Percentiles rank a stretch among this genome's conserved stretches.
These are phyloP conservation scores for Grammomys dolichurus DNA, from an alignment of 2,113 vertebrate species.

Conservation along the genomic window DNA sequence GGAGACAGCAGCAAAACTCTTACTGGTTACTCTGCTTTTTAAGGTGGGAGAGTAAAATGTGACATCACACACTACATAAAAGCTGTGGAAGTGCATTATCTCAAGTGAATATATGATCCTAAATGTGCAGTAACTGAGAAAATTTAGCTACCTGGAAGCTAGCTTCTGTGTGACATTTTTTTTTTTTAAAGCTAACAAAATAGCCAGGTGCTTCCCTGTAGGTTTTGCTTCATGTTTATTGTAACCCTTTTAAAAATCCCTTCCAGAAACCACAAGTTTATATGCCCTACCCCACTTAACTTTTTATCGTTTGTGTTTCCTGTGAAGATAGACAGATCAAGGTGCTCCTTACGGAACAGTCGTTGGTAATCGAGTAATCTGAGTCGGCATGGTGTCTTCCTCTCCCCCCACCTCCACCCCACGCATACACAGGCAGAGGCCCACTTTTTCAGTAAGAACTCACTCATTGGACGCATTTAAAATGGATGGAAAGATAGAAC, in stretches of 20 bases:
- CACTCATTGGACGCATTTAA: conserved; percentile 45
- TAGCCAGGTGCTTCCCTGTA: neutral
- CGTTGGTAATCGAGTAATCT: conserved; percentile 57
- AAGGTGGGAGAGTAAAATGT: neutral
- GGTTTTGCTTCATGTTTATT: conserved; percentile 47
- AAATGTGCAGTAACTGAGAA: conserved; percentile 7
- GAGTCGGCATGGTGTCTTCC: neutral
- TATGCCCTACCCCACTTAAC: neutral
- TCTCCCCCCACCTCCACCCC: neutral
- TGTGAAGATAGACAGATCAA: conserved; percentile 10
- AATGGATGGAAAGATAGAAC: conserved; percentile 31
- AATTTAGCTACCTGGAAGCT: conserved; percentile 15
- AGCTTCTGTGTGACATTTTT: conserved; percentile 19
- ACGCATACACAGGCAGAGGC: neutral
- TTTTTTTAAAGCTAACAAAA: conserved; percentile 41
- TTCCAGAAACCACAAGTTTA: conserved; percentile 65
- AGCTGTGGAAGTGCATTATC: conserved; percentile 22
- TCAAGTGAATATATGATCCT: conserved; percentile 50
- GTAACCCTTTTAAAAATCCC: conserved; percentile 64
- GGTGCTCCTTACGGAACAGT: conserved; percentile 66
- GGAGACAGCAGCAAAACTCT: neutral
- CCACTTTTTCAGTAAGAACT: conserved; percentile 68
- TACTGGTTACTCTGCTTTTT: neutral
- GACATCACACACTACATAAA: neutral
- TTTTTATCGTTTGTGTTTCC: conserved; percentile 43